A percentile compares a stretch with the other conserved stretches of the same genome.
These are phyloP conservation scores for Verasper variegatus DNA, from an alignment of 2,113 vertebrate genomes.

Conservation along the genomic window DNA sequence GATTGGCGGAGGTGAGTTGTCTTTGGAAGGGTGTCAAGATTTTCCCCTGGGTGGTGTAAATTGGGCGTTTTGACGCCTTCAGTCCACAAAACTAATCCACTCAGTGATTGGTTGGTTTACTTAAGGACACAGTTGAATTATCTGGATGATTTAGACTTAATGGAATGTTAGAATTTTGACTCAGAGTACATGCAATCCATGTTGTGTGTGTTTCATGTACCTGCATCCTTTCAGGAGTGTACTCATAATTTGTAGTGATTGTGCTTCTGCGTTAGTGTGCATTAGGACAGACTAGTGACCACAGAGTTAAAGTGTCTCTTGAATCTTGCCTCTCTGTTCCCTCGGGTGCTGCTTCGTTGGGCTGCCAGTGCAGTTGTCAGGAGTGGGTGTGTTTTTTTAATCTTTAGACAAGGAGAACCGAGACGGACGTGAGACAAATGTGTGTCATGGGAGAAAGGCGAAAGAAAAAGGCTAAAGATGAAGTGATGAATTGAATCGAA, in stretches of 20 bases:
- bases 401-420: slow-evolving; percentile 40
- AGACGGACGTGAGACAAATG: slow-evolving; percentile 41
- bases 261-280: slow-evolving; percentile 4
- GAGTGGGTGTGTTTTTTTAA: slow-evolving; percentile 54
- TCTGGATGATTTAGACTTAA: slow-evolving; percentile 9
- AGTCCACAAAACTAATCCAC: slow-evolving; percentile 26
- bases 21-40: slow-evolving; percentile 56
- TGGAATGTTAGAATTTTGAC: slow-evolving; percentile 36
- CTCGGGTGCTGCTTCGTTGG: slow-evolving; percentile 42
- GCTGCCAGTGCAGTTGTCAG: slow-evolving; percentile 46
- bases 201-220: slow-evolving; percentile 8
- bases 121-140: slow-evolving; percentile 40
- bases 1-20: slow-evolving; percentile 54
- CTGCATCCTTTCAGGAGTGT: not conserved
- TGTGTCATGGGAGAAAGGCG: slow-evolving; percentile 20
- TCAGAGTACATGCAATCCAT: not conserved
- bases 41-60: slow-evolving; percentile 57
- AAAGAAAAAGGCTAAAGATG: slow-evolving; percentile 13
- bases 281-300: slow-evolving; percentile 41
- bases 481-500: slow-evolving; percentile 28
- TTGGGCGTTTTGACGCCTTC: slow-evolving; percentile 52
- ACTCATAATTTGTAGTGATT: slow-evolving; percentile 9
- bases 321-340: slow-evolving; percentile 41
- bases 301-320: slow-evolving; percentile 19
- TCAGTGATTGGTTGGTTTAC: slow-evolving; percentile 55